These are phyloP conservation scores for Rhinichthys klamathensis DNA, from an alignment of 2,113 vertebrate species.

Conservation along the genomic window DNA sequence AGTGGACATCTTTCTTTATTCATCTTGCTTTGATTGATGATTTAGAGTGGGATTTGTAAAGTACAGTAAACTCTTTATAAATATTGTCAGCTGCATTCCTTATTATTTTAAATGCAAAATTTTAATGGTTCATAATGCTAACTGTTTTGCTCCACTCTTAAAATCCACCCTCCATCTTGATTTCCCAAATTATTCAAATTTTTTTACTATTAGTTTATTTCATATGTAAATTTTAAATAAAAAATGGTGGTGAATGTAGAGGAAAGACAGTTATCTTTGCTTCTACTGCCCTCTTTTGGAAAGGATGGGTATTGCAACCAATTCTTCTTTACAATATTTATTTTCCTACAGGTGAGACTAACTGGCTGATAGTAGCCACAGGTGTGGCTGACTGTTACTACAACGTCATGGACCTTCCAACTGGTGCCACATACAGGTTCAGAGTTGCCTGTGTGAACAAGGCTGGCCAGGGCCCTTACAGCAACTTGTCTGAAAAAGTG, in stretches of 20 bases:
- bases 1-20: constrained; percentile 28
- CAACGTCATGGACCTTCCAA: constrained; percentile 87
- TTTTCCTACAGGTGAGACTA: constrained; percentile 78
- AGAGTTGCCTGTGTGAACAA: constrained; percentile 96
- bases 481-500: constrained; percentile 83
- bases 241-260: neutral
- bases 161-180: neutral
- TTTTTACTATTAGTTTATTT: neutral
- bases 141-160: neutral
- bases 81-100: neutral
- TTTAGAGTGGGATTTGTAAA: neutral
- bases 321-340: neutral
- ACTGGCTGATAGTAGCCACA: constrained; percentile 87
- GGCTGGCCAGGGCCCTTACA: constrained; percentile 94
- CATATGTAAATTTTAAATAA: neutral
- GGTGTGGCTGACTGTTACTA: constrained; percentile 92
- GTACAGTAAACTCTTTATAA: neutral
- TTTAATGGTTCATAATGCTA: neutral
- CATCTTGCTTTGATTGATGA: neutral
- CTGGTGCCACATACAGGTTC: constrained; percentile 80
- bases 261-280: neutral
- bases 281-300: constrained; percentile 51
- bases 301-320: constrained; percentile 19
- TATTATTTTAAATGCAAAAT: neutral
- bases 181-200: neutral